A percentile compares a stretch with the other conserved stretches of the same genome.
phyloP scores from a whole-genome alignment of 2,888 invertebrate species.

The Coecobrya sp. region DNA sequence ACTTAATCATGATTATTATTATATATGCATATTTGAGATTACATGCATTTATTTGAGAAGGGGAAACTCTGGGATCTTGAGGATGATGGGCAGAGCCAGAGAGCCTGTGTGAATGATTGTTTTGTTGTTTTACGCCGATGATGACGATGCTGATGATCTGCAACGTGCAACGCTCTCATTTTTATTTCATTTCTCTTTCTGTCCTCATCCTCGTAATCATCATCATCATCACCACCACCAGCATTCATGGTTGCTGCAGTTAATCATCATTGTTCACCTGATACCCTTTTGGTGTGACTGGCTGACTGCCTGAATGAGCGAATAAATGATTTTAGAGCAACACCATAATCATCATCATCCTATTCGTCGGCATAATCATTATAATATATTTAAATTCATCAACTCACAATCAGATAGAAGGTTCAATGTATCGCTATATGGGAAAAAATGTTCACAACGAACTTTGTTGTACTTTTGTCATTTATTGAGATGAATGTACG shows the following conservation, averaged over 20 bases:
- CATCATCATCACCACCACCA: constrained; percentile 1
- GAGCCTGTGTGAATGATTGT: neutral
- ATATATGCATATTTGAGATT: neutral
- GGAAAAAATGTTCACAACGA: constrained; percentile 16
- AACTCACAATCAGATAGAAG: neutral
- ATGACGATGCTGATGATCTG: neutral
- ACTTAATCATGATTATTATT: neutral
- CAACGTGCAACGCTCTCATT: constrained; percentile 5
- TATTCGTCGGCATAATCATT: neutral
- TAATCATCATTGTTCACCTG: constrained; percentile 50
- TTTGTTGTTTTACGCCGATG: neutral
- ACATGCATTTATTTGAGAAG: neutral
- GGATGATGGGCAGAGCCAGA: constrained; percentile 8
- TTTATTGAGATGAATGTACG: constrained; percentile 50
- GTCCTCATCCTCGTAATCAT: constrained; percentile 3
- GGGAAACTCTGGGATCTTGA: neutral
- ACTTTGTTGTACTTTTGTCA: constrained; percentile 50
- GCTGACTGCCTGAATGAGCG: constrained; percentile 29
- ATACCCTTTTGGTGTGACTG: constrained; percentile 46
- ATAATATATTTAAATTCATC: constrained; percentile 28
- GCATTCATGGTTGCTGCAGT: constrained; percentile 32
- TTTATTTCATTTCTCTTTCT: constrained; percentile 21
- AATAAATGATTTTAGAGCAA: constrained; percentile 44
- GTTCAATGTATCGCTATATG: constrained; percentile 1
- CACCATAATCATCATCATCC: constrained; percentile 34